Evolutionary conservation across 2,888 invertebrate genomes (phyloP), one percentile per base, ranked within the genome.

Genomic region (Agonopterix alstromeriana): DNA sequence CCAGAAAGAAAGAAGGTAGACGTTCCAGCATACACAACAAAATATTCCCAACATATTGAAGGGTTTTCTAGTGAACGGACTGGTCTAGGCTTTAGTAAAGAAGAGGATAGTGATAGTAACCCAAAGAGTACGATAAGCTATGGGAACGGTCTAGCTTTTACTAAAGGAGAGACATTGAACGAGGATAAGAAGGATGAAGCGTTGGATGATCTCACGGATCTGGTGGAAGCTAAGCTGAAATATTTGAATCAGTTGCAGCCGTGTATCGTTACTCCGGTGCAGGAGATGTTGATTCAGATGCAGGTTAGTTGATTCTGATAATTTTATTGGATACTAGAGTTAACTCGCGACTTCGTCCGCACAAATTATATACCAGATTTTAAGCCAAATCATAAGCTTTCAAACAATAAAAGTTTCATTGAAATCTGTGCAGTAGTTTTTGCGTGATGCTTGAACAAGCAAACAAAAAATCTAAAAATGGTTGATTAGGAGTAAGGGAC

Each of bases 221-320:
- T 90, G 17, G 67, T 91, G 40, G 84, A 84, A 53, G 88, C 90
- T 7, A 91, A 91, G 63, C 63, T 91, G 58, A 89, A 85, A 63
- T 90, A 89, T 56, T 58, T 91, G 57, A 84, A 80, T 38, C 82
- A 90, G 56, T 66, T 86, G 52, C 89, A 90, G 57, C 80, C 87
- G 8, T 67, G 66, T 49, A 54, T 70, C 5, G 65, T 91, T 45
- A 74, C 90, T n/a, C 88, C 91, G 1, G 82, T 91, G 36, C 90
- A 90, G 57, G 84, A 89, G 59, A 87, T 91, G 86, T 66, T 86
- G 53, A 86, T 91, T 59, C 91, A 91, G 63, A 75, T 91, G 76
- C 90, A 91, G 90, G 91, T 91, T 53, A 68, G 65, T 50, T 47
- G 8, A 4, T 17, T 17, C 3, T 27, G 5, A 27, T 17, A 17